Conservation (phyloP, 2,888 invertebrate genomes). For the Chloroclystis v-ata region DNA sequence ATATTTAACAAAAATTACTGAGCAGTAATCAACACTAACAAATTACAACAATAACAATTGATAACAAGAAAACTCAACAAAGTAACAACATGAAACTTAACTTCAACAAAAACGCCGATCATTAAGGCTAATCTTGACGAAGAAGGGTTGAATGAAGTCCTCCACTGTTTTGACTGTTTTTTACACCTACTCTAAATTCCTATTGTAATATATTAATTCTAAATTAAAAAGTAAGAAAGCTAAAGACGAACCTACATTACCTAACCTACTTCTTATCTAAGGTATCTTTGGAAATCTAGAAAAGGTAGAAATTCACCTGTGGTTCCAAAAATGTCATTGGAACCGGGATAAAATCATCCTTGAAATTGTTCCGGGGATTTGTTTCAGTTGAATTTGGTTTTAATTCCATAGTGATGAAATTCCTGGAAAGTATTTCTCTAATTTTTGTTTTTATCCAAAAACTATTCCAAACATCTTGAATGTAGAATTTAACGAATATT, state of each 20-base stretch:
- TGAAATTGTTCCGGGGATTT: too few species aligned
- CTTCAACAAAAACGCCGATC: conserved; percentile 63
- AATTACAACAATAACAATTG: conserved; percentile 37
- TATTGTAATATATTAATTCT: conserved; percentile 9
- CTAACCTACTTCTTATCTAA: conserved; percentile 41
- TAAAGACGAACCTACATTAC: conserved; percentile 22
- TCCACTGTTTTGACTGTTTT: conserved; percentile 21
- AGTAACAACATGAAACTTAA: conserved; percentile 44
- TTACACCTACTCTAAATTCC: conserved; percentile 6
- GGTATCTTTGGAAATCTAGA: conserved; percentile 57
- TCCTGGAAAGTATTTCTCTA: too few species aligned
- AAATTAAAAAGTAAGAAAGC: conserved; percentile 7
- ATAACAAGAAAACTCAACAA: conserved; percentile 42
- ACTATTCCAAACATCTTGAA: too few species aligned
- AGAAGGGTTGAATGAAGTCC: conserved; percentile 30
- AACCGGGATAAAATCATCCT: too few species aligned
- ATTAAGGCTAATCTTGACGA: conserved; percentile 61
- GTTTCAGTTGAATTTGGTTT: too few species aligned
- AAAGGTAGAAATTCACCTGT: conserved; percentile 38
- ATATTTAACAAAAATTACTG: too few species aligned
- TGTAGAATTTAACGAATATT: too few species aligned
- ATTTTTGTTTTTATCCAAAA: too few species aligned
- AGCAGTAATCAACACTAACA: conserved; percentile 14
- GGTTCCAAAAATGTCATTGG: conserved; percentile 28
- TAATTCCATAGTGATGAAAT: too few species aligned